Base-by-base conservation (phyloP, 2,797 vertebrate genomes). In the Myripristis murdjan region DNA sequence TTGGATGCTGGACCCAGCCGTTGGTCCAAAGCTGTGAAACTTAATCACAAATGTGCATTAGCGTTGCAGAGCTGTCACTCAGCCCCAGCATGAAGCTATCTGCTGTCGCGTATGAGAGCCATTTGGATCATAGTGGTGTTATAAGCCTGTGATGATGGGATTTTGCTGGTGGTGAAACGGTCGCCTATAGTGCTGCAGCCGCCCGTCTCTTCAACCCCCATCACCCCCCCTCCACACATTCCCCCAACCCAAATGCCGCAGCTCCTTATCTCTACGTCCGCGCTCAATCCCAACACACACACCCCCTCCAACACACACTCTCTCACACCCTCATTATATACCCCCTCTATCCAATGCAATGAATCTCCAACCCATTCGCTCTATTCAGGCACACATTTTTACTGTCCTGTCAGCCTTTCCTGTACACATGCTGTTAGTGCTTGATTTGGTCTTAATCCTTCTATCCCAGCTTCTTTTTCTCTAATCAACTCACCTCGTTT, bases 201-300 rank as follows among this genome's bases (percentile, higher is more conserved):
- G 68, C 84, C 82, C 64, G 62, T 88, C 85, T 88, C 52, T 77
- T 52, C 77, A 26, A 87, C 72, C 85, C 81, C 84, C 84, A 54
- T 76, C 77, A 82, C 70, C 66, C 81, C 76, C 79, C 82, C 84
- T 76, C 62, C 75, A 67, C 20, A n/a, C 16, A 6, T 41, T 67
- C 48, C 41, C 68, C 58, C 77, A 66, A 1, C 81, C 83, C 87
- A 81, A 78, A 67, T 90, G 91, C 90, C 89, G 90, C 90, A 92
- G 87, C 92, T 88, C 82, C 90, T 92, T 91, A 92, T 92, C 92
- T 91, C 87, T 81, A 90, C 81, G 84, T 80, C 84, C 89, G 81
- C 28, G 66, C 81, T 87, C 75, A 70, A 72, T 84, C 73, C 88
- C 68, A 67, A 76, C 81, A 83, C 80, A 35, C 83, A 5, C 31